Evolutionary conservation across 2,797 vertebrate species (phyloP).

Genomic region (Xenentodon cancila): DNA sequence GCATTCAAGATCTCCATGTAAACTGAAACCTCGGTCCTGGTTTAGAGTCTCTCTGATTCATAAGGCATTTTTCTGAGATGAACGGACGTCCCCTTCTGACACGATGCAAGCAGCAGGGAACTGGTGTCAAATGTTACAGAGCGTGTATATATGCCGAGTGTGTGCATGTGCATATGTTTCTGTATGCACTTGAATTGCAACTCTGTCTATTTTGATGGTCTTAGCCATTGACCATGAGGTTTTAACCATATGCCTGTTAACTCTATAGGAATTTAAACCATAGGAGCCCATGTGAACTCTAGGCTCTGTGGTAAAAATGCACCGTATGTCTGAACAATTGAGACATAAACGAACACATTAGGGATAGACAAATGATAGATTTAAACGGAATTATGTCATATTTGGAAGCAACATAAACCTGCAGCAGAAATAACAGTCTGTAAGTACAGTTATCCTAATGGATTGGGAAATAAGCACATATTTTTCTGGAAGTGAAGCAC

Average conservation of each 20-base stretch:
- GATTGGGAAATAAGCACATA: constrained; percentile 55
- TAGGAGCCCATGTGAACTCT: neutral
- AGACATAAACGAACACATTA: constrained; percentile 18
- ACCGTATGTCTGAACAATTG: constrained; percentile 11
- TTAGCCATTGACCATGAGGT: constrained; percentile 32
- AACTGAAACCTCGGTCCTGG: constrained; percentile 64
- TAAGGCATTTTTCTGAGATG: constrained; percentile 65
- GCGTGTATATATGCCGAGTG: constrained; percentile 23
- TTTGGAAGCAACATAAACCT: constrained; percentile 47
- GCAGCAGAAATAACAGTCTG: constrained; percentile 39
- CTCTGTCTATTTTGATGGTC: constrained; percentile 29
- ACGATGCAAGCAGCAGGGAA: constrained; percentile 65
- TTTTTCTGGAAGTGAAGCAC: constrained; percentile 42
- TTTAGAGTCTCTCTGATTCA: constrained; percentile 62
- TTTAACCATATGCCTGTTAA: constrained; percentile 41
- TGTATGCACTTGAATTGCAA: constrained; percentile 20
- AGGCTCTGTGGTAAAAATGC: neutral
- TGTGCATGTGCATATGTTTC: constrained; percentile 23
- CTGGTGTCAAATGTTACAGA: constrained; percentile 67
- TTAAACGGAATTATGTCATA: constrained; percentile 58
- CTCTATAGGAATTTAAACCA: constrained; percentile 26
- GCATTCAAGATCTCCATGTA: constrained; percentile 55
- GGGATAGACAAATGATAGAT: constrained; percentile 45
- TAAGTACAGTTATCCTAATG: constrained; percentile 39
- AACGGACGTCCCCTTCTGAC: constrained; percentile 71